These are phyloP conservation scores for Lasioglossum lativentre DNA, from an alignment of 2,888 invertebrate species.

Conservation along the genomic window DNA sequence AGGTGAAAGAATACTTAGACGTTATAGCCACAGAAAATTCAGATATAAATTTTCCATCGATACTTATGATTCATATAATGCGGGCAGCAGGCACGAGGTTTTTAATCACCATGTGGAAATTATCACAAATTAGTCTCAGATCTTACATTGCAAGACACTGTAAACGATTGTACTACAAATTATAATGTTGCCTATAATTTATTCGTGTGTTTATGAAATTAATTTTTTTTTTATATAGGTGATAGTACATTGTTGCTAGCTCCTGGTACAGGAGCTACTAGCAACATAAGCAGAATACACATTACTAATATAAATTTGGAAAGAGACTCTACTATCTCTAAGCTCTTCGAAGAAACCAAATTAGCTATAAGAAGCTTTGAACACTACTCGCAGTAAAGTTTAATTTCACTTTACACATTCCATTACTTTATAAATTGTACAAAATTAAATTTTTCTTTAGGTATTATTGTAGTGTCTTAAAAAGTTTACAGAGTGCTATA, in stretches of 20 bases:
- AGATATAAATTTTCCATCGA: slow-evolving; percentile 75
- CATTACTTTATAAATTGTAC: not conserved
- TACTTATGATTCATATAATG: slow-evolving; percentile 78
- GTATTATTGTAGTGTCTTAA: slow-evolving; percentile 12
- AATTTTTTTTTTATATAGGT: slow-evolving; percentile 36
- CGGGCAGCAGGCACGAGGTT: slow-evolving; percentile 78
- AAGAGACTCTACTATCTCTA: not conserved
- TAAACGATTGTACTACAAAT: slow-evolving; percentile 21
- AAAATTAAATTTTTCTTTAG: slow-evolving; percentile 42
- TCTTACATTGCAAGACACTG: slow-evolving; percentile 44
- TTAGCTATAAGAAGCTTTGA: slow-evolving; percentile 3
- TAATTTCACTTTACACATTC: not conserved
- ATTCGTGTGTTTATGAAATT: not conserved
- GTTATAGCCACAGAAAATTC: slow-evolving; percentile 59
- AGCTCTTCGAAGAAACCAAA: not conserved
- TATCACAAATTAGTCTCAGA: slow-evolving; percentile 77
- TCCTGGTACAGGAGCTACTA: slow-evolving; percentile 21
- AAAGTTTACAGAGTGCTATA: slow-evolving; percentile 26
- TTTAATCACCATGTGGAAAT: slow-evolving; percentile 78
- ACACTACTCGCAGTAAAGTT: slow-evolving; percentile 43
- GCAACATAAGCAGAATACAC: slow-evolving; percentile 24
- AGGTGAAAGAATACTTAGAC: slow-evolving; percentile 47
- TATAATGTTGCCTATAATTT: not conserved
- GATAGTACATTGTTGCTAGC: slow-evolving; percentile 26
- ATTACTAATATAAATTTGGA: slow-evolving; percentile 38